These are phyloP conservation scores for Pectinophora gossypiella DNA, from an alignment of 1,140 invertebrate genomes.

Conservation along the genomic window DNA sequence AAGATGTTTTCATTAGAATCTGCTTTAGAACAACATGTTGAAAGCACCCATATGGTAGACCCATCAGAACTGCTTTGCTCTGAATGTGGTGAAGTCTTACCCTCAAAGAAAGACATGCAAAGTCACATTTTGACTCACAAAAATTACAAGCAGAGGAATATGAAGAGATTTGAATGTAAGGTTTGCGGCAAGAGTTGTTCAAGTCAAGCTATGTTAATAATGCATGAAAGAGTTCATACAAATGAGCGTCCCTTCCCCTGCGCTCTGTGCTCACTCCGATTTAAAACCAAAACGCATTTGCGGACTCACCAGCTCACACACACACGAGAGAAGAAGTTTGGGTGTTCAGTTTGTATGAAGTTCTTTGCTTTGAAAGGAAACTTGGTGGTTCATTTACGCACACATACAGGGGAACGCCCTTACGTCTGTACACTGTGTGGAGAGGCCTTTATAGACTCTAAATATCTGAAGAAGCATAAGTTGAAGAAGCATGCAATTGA, in stretches of 20 bases:
- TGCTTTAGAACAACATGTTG: slow-evolving; percentile 65
- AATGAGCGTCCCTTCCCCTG: slow-evolving; percentile 75
- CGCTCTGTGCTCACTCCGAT: slow-evolving; percentile 71
- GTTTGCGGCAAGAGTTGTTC: slow-evolving; percentile 69
- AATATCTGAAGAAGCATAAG: slow-evolving; percentile 73
- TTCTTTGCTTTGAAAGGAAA: slow-evolving; percentile 72
- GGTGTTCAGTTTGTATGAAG: slow-evolving; percentile 75
- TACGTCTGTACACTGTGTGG: slow-evolving; percentile 80
- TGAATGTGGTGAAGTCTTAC: slow-evolving; percentile 46
- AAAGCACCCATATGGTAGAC: slow-evolving; percentile 55
- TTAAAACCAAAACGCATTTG: slow-evolving; percentile 76
- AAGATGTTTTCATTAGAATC: slow-evolving; percentile 68
- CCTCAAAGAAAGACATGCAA: slow-evolving; percentile 44
- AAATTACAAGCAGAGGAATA: slow-evolving; percentile 36
- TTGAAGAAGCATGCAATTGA: slow-evolving; percentile 66
- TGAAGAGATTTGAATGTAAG: slow-evolving; percentile 57
- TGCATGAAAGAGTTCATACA: slow-evolving; percentile 76
- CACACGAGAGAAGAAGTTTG: slow-evolving; percentile 72
- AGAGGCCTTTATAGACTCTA: slow-evolving; percentile 74
- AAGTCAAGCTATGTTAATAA: slow-evolving; percentile 74
- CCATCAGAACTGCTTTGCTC: slow-evolving; percentile 37
- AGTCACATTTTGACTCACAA: slow-evolving; percentile 40
- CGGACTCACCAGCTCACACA: slow-evolving; percentile 75
- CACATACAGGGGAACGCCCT: slow-evolving; percentile 78
- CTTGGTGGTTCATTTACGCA: slow-evolving; percentile 68